Percentiles rank a stretch among this genome's conserved stretches.
Evolutionary conservation across 2,888 invertebrate genomes (phyloP).

Genomic region (Lamproptera curius): DNA sequence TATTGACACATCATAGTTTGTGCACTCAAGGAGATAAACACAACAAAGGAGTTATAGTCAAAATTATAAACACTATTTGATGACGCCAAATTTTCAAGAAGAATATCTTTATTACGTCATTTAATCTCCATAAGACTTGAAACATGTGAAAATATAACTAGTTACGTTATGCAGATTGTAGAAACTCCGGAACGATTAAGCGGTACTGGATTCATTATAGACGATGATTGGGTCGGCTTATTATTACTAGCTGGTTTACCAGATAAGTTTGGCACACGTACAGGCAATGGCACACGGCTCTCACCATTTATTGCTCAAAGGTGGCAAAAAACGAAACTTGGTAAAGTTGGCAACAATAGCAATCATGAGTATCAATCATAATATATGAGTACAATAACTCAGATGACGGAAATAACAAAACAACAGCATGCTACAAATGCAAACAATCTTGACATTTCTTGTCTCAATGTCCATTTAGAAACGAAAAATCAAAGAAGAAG

Average conservation of each 20-base stretch:
- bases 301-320: background rate
- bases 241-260: conserved; percentile 26
- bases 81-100: conserved; percentile 19
- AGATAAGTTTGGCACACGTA: conserved; percentile 19
- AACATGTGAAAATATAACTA: too few species aligned
- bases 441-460: background rate
- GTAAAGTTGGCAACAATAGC: background rate
- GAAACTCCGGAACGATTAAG: conserved; percentile 27
- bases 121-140: conserved; percentile 22
- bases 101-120: conserved; percentile 20
- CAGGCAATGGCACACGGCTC: conserved; percentile 17
- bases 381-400: background rate
- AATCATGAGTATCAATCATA: background rate
- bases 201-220: conserved; percentile 29
- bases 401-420: background rate
- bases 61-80: conserved; percentile 29
- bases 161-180: conserved; percentile 30
- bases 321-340: background rate
- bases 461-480: background rate
- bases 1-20: too few species aligned
- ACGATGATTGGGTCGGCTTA: conserved; percentile 30
- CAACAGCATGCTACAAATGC: background rate
- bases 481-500: background rate
- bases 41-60: conserved; percentile 24
- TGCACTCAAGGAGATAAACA: conserved; percentile 13